phyloP scores from a whole-genome alignment of 1,140 invertebrate species.

The Leptonema lineaticorne region DNA sequence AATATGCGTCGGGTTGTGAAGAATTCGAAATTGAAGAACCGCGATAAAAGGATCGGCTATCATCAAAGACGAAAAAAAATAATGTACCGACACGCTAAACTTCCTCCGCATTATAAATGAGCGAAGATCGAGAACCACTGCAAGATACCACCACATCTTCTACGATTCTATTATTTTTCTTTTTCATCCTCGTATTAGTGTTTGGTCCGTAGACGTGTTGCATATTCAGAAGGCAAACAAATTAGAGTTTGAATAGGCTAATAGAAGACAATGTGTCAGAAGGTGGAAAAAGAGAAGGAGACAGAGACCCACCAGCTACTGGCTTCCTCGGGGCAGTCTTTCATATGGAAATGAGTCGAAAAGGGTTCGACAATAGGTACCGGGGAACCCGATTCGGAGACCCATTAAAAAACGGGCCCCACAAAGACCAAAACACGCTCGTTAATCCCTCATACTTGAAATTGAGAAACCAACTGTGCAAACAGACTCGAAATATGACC shows the following conservation, averaged over 20 bases:
- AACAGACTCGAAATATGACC: conserved; percentile 33
- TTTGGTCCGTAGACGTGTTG: conserved; percentile 3
- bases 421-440: conserved; percentile 31
- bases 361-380: conserved; percentile 5
- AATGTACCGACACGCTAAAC: neutral
- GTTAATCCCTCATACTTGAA: conserved; percentile 23
- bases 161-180: no score
- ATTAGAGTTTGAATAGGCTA: conserved; percentile 33
- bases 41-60: neutral
- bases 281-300: neutral
- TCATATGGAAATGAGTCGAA: conserved; percentile 36
- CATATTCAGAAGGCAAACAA: conserved; percentile 28
- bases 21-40: no score
- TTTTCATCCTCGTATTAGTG: no score
- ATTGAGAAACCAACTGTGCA: conserved; percentile 36
- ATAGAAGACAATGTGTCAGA: conserved; percentile 27
- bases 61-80: neutral
- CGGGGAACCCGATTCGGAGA: conserved; percentile 19
- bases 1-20: no score
- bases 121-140: neutral
- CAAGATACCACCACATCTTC: no score
- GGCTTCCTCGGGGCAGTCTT: conserved; percentile 25
- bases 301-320: conserved; percentile 12
- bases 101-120: neutral
- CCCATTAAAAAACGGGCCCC: conserved; percentile 16